Evolutionary conservation across 2,888 invertebrate genomes (phyloP), one percentile per base, ranked within the genome.

Genomic region (Thymelicus lineola): DNA sequence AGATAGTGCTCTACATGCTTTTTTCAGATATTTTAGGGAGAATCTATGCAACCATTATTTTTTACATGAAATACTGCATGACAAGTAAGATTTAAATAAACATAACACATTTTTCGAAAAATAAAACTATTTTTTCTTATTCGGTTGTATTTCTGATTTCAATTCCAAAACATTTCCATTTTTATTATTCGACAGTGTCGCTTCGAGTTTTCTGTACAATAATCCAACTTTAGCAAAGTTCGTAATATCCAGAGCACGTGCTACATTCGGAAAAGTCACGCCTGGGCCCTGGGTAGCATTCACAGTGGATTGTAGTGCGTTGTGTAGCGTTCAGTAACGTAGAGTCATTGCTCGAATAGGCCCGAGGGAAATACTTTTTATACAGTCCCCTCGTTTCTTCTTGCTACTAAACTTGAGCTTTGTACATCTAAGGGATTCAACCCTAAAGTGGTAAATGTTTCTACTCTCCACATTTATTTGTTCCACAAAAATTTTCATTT

Each of bases 171-270:
- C 42, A 10, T 42, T 12, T 42, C 42, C 42, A 42, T 12, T 42
- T 10, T 42, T 9, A 28, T 28, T 9, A 9, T 9, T 38, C 42
- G 12, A 42, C 12, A 12, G 10, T 10, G 42, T 10, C 12, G 42
- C 12, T 42, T 42, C 42, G 10, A 42, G 42, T 10, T 42, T 42
- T 42, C 42, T 42, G 12, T 12, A 42, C 42, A 42, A 42, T 42
- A 0, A 42, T 42, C 12, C 42, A 9, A 42, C 14, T 70, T 69
- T 57, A 55, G 69, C 69, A 73, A 74, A 74, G 71, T 65, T 71
- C 63, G 71, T 72, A 63, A 71, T 74, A 83, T 79, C 76, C 83
- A 73, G 75, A 75, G 79, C 85, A 85, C 84, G 85, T 84, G 76
- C 75, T 77, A 76, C 76, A 77, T 77, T 80, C 72, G 67, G 74